Percentiles rank a stretch among this genome's conserved stretches.
phyloP scores from a whole-genome alignment of 1,140 invertebrate species.

The Zaprionus davidi region DNA sequence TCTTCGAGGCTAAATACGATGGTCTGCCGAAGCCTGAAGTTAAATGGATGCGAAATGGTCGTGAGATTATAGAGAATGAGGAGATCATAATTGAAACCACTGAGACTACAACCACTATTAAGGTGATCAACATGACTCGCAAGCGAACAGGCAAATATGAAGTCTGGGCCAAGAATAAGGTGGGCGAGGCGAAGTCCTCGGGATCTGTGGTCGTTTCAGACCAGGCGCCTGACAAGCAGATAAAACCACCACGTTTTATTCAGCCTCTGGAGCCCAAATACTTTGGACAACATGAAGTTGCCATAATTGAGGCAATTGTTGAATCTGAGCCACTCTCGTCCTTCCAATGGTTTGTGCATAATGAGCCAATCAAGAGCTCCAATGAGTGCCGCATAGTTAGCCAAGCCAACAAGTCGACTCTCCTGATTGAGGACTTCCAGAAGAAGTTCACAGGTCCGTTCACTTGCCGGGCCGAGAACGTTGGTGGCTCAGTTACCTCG shows the following conservation, averaged over 20 bases:
- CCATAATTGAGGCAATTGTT: constrained; percentile 91
- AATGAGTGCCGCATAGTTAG: constrained; percentile 89
- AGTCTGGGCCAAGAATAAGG: constrained; percentile 90
- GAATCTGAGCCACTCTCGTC: constrained; percentile 91
- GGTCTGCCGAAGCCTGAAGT: constrained; percentile 90
- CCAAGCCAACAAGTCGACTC: constrained; percentile 91
- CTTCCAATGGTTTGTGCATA: constrained; percentile 94
- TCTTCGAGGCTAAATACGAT: constrained; percentile 89
- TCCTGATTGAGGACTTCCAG: constrained; percentile 91
- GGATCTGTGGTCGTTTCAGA: constrained; percentile 89
- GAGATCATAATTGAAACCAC: constrained; percentile 88
- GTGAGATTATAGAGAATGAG: constrained; percentile 89
- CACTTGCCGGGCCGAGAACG: constrained; percentile 95
- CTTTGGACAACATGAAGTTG: constrained; percentile 90
- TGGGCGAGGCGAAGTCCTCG: constrained; percentile 91
- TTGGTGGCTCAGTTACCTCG: constrained; percentile 92
- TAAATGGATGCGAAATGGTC: constrained; percentile 95
- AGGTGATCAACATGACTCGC: constrained; percentile 88
- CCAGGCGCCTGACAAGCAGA: constrained; percentile 86
- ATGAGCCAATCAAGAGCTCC: constrained; percentile 86
- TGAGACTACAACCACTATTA: constrained; percentile 88
- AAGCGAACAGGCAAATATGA: constrained; percentile 94
- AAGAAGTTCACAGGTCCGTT: constrained; percentile 91
- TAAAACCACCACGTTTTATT: constrained; percentile 90
- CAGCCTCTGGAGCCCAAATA: constrained; percentile 89